Evolutionary conservation across 2,797 vertebrate species (phyloP).

Genomic region (Enteromius anoplus): DNA sequence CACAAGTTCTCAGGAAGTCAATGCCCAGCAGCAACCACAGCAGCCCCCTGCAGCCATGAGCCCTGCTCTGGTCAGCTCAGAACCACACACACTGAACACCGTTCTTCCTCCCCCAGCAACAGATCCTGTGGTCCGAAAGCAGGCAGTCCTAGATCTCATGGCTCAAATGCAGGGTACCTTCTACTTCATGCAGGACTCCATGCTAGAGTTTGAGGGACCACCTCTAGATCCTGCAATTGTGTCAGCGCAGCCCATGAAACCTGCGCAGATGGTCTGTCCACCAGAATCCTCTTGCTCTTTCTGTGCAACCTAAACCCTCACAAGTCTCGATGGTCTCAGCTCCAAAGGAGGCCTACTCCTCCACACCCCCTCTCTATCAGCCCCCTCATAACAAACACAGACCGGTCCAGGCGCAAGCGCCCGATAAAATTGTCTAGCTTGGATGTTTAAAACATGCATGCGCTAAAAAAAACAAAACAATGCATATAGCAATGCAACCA

Average conservation of each 20-base stretch:
- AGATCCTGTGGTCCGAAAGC: conserved; percentile 92
- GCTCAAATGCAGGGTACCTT: conserved; percentile 98
- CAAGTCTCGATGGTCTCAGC: conserved; percentile 87
- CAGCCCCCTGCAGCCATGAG: conserved; percentile 67
- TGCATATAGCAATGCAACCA: no score
- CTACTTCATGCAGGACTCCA: conserved; percentile 99
- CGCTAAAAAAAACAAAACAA: no score
- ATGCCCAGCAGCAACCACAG: conserved; percentile 86
- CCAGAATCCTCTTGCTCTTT: conserved; percentile 74
- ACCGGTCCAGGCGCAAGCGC: no score
- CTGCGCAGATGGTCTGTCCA: conserved; percentile 88
- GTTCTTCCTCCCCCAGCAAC: conserved; percentile 73
- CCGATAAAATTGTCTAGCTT: no score
- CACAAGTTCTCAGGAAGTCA: conserved; percentile 82
- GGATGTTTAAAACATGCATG: no score
- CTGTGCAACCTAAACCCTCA: conserved; percentile 87
- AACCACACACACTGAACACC: conserved; percentile 67
- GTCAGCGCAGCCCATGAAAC: conserved; percentile 96
- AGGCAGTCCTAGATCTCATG: conserved; percentile 97
- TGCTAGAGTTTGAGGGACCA: conserved; percentile 98
- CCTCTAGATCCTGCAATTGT: conserved; percentile 96
- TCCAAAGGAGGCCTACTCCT: conserved; percentile 80
- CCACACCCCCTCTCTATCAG: conserved; percentile 82
- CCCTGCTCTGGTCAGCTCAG: conserved; percentile 49
- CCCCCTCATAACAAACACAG: conserved; percentile 72